These are phyloP conservation scores for Amphiprion percula DNA, from an alignment of 2,113 vertebrate species.

Conservation along the genomic window DNA sequence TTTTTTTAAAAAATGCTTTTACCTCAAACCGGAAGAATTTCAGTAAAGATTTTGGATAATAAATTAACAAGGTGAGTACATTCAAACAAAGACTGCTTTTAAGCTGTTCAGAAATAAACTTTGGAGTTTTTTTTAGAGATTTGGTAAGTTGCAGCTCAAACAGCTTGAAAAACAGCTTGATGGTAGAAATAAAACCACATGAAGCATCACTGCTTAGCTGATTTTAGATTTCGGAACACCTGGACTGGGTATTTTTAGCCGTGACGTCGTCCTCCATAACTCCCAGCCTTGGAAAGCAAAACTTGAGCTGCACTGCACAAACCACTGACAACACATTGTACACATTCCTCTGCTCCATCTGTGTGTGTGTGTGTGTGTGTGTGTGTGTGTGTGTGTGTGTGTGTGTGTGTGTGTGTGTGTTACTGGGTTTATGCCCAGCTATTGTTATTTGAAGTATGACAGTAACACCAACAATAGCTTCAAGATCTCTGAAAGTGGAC, in stretches of 20 bases:
- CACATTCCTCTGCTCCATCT: slow-evolving; percentile 25
- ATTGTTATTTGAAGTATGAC: slow-evolving; percentile 54
- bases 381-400: not conserved
- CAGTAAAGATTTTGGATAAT: not conserved
- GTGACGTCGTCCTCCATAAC: slow-evolving; percentile 3
- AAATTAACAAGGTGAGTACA: not conserved
- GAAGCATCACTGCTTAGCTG: not conserved
- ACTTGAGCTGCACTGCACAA: not conserved
- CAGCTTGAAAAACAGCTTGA: not conserved
- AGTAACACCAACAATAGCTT: slow-evolving; percentile 58
- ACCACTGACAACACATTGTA: slow-evolving; percentile 7
- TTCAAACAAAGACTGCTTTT: not conserved
- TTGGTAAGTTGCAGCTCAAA: slow-evolving; percentile 6
- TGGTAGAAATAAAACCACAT: slow-evolving; percentile 15
- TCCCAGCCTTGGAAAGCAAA: slow-evolving; percentile 18
- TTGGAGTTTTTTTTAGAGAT: not conserved
- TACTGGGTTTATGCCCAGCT: slow-evolving; percentile 8
- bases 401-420: slow-evolving; percentile 20
- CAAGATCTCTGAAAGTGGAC: slow-evolving; percentile 6
- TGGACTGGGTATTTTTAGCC: slow-evolving; percentile 43
- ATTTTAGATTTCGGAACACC: slow-evolving; percentile 8
- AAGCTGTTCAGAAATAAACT: not conserved
- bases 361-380: not conserved
- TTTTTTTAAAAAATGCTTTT: too few species aligned
- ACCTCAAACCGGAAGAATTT: not conserved